phyloP scores from a whole-genome alignment of 1,140 invertebrate genomes.

The Drosophila parvula region DNA sequence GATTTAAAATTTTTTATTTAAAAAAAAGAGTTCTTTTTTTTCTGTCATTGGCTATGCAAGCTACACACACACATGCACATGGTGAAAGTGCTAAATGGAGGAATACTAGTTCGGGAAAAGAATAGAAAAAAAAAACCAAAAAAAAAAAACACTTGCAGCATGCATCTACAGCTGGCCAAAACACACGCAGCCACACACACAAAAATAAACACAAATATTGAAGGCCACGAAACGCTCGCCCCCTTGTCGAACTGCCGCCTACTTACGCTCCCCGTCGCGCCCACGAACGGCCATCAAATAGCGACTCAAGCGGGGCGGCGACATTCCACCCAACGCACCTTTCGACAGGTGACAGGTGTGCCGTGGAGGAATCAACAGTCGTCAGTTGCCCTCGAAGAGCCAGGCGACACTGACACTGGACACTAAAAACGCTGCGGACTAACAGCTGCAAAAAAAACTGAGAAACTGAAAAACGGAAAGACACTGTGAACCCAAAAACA shows the following conservation, averaged over 20 bases:
- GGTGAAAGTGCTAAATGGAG: conserved; percentile 20
- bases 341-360: conserved; percentile 27
- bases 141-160: conserved; percentile 31
- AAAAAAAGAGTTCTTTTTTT: neutral
- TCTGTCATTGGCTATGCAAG: conserved; percentile 25
- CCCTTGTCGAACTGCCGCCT: conserved; percentile 21
- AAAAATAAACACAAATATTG: conserved; percentile 16
- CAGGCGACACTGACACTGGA: conserved; percentile 42
- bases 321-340: conserved; percentile 39
- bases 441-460: conserved; percentile 12
- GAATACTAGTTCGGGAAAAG: neutral
- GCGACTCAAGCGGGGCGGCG: conserved; percentile 60
- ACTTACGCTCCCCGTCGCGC: conserved; percentile 56
- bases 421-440: conserved; percentile 6
- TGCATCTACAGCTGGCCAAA: conserved; percentile 33
- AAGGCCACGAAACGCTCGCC: conserved; percentile 24
- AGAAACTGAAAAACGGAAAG: conserved; percentile 10
- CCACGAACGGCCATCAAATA: conserved; percentile 69
- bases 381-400: conserved; percentile 33
- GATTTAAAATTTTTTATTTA: conserved; percentile 5
- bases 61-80: conserved; percentile 22
- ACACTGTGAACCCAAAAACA: conserved; percentile 24
- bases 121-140: neutral
- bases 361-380: conserved; percentile 30
- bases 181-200: conserved; percentile 7